Percentiles rank a stretch among this genome's conserved stretches.
Conservation (phyloP, 2,888 invertebrate genomes). For the Pheosia tremula region DNA sequence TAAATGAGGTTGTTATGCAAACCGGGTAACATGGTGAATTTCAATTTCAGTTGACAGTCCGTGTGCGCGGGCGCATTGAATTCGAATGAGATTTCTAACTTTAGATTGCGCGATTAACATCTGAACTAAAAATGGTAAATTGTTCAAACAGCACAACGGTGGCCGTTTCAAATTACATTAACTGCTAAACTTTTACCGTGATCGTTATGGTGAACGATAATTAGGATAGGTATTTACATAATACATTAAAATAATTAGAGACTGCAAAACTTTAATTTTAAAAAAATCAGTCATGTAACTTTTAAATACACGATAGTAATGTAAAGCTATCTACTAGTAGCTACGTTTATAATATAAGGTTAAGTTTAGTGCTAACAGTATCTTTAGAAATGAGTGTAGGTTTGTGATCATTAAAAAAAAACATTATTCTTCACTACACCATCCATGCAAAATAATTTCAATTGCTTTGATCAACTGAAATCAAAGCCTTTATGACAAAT, state of each 20-base stretch:
- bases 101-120: slow-evolving; percentile 42
- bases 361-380: no score
- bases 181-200: slow-evolving; percentile 35
- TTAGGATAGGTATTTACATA: background rate
- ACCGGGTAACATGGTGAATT: slow-evolving; percentile 77
- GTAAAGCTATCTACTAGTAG: no score
- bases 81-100: slow-evolving; percentile 61
- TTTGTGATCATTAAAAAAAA: no score
- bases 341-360: no score
- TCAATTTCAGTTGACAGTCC: slow-evolving; percentile 67
- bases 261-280: background rate
- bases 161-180: slow-evolving; percentile 34
- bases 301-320: no score
- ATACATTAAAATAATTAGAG: background rate
- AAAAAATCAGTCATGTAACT: no score
- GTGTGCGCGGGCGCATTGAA: slow-evolving; percentile 52
- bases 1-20: slow-evolving; percentile 75
- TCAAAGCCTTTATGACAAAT: no score
- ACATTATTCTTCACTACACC: no score
- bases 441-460: no score
- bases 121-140: slow-evolving; percentile 42
- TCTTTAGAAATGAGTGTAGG: no score
- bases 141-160: slow-evolving; percentile 35
- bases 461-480: no score
- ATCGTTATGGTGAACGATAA: slow-evolving; percentile 8